A percentile compares a stretch with the other conserved stretches of the same genome.
Conservation (phyloP, 2,888 invertebrate species). For the Dryobotodes eremita region DNA sequence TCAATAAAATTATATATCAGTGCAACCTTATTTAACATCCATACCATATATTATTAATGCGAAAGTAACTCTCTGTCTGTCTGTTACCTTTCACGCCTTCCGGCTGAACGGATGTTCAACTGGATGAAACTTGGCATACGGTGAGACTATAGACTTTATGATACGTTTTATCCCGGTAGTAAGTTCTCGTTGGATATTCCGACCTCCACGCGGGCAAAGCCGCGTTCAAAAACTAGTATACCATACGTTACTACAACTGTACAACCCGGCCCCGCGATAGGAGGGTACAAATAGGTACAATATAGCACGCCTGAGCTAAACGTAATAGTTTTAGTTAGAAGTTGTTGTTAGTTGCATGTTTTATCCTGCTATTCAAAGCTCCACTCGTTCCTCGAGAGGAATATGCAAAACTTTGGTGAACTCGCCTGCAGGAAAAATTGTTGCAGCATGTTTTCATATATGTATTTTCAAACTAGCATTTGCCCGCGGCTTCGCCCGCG, state of each 20-base stretch:
- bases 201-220: no score
- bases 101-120: no score
- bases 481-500: no score
- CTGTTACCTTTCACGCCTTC: not conserved
- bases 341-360: conserved; percentile 42
- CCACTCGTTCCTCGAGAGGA: conserved; percentile 6
- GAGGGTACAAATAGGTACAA: not conserved
- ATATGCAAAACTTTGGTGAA: conserved; percentile 21
- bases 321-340: conserved; percentile 43
- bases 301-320: not conserved
- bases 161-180: no score
- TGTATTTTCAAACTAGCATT: not conserved
- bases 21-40: not conserved
- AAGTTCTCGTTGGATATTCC: no score
- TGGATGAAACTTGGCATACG: no score
- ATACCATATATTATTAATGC: no score
- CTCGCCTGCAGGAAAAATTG: conserved; percentile 1
- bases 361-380: conserved; percentile 43
- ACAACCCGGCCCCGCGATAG: conserved; percentile 3
- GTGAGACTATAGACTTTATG: no score
- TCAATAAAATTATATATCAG: not conserved
- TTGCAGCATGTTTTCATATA: conserved; percentile 28
- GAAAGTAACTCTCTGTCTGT: no score
- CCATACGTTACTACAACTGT: not conserved
- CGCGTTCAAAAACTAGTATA: no score